Evolutionary conservation across 2,113 vertebrate genomes (phyloP).

Genomic region (Crotalus viridis): DNA sequence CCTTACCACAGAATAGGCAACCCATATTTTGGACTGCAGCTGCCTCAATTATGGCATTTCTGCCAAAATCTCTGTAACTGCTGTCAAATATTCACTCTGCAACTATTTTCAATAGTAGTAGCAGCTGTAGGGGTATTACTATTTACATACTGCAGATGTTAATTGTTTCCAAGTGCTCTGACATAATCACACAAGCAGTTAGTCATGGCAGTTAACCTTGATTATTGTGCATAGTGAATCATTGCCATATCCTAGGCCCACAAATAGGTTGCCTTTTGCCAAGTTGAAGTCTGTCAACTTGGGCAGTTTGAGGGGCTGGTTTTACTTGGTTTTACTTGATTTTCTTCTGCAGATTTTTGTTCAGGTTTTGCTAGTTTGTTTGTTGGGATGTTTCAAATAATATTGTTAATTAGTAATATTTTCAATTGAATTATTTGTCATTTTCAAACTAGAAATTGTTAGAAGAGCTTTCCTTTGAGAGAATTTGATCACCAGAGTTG

Average conservation of each 20-base stretch:
- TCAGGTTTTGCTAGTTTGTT: background rate
- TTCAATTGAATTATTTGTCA: background rate
- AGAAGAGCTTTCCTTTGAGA: background rate
- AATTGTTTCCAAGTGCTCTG: background rate
- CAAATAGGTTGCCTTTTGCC: constrained; percentile 4
- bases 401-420: background rate
- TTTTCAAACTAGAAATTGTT: background rate
- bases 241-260: background rate
- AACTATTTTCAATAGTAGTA: background rate
- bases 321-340: background rate
- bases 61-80: background rate
- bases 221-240: background rate
- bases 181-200: constrained; percentile 8
- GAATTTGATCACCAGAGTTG: background rate
- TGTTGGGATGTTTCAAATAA: background rate
- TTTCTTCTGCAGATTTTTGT: background rate
- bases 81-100: background rate
- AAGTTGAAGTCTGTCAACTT: background rate
- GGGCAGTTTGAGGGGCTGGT: background rate
- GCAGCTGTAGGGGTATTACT: background rate
- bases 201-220: background rate
- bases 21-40: background rate
- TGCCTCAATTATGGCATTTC: background rate
- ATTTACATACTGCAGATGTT: background rate
- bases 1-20: background rate